Evolutionary conservation across 2,113 vertebrate species (phyloP).

Genomic region (Malurus cyaneus): DNA sequence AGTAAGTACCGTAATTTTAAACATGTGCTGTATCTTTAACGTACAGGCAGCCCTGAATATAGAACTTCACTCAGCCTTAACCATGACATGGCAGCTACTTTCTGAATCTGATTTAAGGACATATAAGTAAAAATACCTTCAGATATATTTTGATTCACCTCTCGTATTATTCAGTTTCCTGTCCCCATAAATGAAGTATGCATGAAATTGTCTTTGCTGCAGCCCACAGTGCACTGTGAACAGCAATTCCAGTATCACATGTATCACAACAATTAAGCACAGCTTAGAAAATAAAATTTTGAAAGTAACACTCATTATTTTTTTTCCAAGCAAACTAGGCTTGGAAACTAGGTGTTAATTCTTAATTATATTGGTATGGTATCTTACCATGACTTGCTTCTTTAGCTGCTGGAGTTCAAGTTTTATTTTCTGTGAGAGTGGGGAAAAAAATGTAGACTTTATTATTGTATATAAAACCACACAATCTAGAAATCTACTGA

Average conservation of each 20-base stretch:
- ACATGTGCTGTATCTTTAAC: not conserved
- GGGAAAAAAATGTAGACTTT: not conserved
- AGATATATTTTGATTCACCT: not conserved
- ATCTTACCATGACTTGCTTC: slow-evolving; percentile 86
- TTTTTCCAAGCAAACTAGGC: not conserved
- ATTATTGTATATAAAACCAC: not conserved
- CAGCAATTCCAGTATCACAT: not conserved
- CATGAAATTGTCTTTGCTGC: not conserved
- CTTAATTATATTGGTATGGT: not conserved
- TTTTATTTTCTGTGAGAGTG: slow-evolving; percentile 87
- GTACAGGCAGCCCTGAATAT: not conserved
- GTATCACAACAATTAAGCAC: not conserved
- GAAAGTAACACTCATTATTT: not conserved
- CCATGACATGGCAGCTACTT: not conserved
- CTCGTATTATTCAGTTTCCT: not conserved
- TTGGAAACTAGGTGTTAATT: not conserved
- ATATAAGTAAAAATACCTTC: not conserved
- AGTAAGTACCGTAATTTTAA: not conserved
- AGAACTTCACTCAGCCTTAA: not conserved
- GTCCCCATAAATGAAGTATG: not conserved
- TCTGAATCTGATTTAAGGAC: not conserved
- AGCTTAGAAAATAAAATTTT: not conserved
- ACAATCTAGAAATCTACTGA: not conserved
- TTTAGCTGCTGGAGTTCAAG: slow-evolving; percentile 87
- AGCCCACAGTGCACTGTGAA: not conserved